Base-by-base conservation (phyloP, 2,888 invertebrate species). In the Leptinotarsa rubiginosa region DNA sequence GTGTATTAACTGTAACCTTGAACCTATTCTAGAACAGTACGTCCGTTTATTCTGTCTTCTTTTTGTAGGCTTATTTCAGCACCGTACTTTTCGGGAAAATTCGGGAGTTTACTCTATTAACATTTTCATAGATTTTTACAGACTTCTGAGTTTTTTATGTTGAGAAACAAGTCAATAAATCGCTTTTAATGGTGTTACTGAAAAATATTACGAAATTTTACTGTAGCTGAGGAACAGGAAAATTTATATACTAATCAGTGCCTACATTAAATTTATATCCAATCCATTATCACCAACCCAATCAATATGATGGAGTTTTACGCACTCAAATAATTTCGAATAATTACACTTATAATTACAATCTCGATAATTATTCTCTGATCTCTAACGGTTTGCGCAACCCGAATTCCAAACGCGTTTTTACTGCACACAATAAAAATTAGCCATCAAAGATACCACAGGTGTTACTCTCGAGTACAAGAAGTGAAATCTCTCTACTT, bases 391-490 rank as follows among this genome's bases (percentile, higher is more conserved):
- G 68, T 68, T 69, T 69, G 47, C 69, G 47, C 31, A 69, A 69
- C 56, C 47, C 69, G 47, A 69, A 69, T 69, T 56, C 69, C 69
- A 56, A 69, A 59, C 47, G 68, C 54, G 68, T 68, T 22, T 56
- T 56, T 56, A 56, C 56, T 52, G 56, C 56, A 31, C 15, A 62
- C 62, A 62, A 62, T 62, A 62, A 62, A 62, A 62, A 62, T 62
- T 25, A 41, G 31, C 62, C 41, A 62, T 62, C 41, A 62, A 31
- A 62, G 41, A 31, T 25, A n/a, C 62, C 62, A 31, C 62, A 62
- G 62, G 62, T 62, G 62, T 62, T 62, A 62, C 31, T 62, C 31
- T 16, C n/a, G n/a, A 18, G 62, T 62, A 12, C 62, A 31, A 62
- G 62, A 62, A 62, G 62, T 62, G 31, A 31, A 62, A 62, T 62